These are phyloP conservation scores for Gulo gulo DNA, from an alignment of 2,113 vertebrate species.

Conservation along the genomic window DNA sequence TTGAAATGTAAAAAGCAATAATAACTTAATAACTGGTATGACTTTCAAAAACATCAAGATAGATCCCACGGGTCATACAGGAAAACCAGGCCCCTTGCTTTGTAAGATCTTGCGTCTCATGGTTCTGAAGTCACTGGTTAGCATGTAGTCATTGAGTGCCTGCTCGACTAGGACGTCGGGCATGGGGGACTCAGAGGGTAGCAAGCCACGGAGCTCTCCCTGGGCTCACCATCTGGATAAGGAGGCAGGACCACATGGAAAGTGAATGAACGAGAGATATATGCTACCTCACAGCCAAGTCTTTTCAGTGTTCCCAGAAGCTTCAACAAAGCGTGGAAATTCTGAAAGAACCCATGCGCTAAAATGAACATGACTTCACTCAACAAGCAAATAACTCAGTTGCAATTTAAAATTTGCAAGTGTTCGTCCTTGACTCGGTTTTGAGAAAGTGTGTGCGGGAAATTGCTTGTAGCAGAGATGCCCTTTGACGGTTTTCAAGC, in stretches of 20 bases:
- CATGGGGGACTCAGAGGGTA: neutral
- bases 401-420: neutral
- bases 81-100: neutral
- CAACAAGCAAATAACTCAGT: neutral
- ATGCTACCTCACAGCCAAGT: too few relatives aligned
- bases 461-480: neutral
- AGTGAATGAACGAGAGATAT: neutral
- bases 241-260: neutral
- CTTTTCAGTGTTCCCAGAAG: neutral
- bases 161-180: neutral
- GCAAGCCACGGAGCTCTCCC: neutral
- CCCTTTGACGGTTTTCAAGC: neutral
- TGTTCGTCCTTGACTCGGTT: neutral
- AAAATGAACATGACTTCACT: neutral
- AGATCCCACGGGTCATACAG: neutral
- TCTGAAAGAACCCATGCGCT: neutral
- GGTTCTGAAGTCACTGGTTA: neutral
- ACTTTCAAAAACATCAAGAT: neutral
- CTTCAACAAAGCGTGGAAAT: neutral
- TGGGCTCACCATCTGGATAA: neutral
- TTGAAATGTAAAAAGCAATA: constrained; percentile 62
- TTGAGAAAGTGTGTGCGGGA: neutral
- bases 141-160: too few relatives aligned
- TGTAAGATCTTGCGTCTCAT: neutral
- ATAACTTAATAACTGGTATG: constrained; percentile 48